Evolutionary conservation across 1,140 invertebrate genomes (phyloP).

Genomic region (Antheraea mylitta): DNA sequence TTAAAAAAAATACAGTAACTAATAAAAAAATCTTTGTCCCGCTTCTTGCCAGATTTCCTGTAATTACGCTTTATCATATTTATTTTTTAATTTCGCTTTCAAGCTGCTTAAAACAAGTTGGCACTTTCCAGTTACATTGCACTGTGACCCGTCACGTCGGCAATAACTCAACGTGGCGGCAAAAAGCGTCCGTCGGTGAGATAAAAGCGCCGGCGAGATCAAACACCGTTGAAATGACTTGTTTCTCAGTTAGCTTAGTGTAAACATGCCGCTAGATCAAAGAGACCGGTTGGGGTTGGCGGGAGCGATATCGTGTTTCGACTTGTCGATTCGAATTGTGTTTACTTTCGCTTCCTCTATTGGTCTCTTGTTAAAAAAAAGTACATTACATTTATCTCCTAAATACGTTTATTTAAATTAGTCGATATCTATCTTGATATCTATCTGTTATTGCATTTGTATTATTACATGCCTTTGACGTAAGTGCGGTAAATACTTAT

Average conservation of each 20-base stretch:
- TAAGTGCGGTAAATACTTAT: too few relatives aligned
- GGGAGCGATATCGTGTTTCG: slow-evolving; percentile 20
- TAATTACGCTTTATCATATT: not conserved
- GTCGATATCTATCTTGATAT: too few relatives aligned
- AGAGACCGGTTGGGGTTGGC: slow-evolving; percentile 43
- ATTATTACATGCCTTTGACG: too few relatives aligned
- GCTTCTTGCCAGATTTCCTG: too few relatives aligned
- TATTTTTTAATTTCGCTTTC: not conserved
- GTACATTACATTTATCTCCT: too few relatives aligned
- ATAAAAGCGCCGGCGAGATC: slow-evolving; percentile 53
- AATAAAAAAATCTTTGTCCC: too few relatives aligned
- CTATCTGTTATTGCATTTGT: too few relatives aligned
- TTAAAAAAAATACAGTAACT: too few relatives aligned
- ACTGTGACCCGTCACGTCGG: slow-evolving; percentile 36
- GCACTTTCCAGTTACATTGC: not conserved
- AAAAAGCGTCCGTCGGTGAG: slow-evolving; percentile 52
- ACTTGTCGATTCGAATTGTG: slow-evolving; percentile 2
- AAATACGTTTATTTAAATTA: too few relatives aligned
- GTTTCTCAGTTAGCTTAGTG: slow-evolving; percentile 73
- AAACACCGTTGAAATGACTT: slow-evolving; percentile 65
- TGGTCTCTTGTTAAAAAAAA: too few relatives aligned
- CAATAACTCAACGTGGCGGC: slow-evolving; percentile 55
- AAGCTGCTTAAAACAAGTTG: not conserved
- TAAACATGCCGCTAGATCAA: slow-evolving; percentile 68
- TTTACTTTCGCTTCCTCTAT: not conserved